Conservation (phyloP, 35 echinoderm and acorn worm genomes). For the Stichopus chloronotus region DNA sequence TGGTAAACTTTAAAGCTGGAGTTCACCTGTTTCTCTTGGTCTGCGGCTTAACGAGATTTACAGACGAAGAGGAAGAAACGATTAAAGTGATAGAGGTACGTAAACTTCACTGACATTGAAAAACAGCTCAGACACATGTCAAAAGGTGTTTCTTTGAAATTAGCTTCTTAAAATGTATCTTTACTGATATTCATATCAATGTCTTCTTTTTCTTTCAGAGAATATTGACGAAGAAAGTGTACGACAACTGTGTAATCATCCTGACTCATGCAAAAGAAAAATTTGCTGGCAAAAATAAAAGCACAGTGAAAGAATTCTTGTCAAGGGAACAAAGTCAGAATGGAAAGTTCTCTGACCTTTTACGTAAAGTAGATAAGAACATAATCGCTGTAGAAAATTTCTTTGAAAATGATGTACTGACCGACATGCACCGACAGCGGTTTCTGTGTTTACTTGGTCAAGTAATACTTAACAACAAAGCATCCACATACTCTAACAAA, state of each 20-base stretch:
- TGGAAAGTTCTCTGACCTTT: background rate
- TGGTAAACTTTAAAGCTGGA: background rate
- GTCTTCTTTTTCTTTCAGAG: background rate
- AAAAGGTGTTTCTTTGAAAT: background rate
- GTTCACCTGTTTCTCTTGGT: constrained; percentile 35
- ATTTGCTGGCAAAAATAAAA: background rate
- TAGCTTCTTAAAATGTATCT: background rate
- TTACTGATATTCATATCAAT: background rate
- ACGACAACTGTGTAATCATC: too few species aligned
- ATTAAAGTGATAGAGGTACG: background rate
- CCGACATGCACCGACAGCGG: background rate
- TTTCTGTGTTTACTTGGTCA: constrained; percentile 5
- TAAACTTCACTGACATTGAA: background rate
- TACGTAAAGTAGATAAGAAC: background rate
- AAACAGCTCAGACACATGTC: background rate
- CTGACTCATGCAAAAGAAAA: background rate
- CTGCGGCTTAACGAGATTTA: background rate
- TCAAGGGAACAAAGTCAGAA: background rate
- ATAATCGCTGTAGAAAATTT: constrained; percentile 20
- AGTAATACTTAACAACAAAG: background rate
- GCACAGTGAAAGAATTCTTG: background rate
- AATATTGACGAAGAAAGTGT: background rate
- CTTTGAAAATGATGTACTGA: background rate
- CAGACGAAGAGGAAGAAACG: background rate
- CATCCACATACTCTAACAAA: background rate